Evolutionary conservation across 1,140 invertebrate genomes (phyloP).

Genomic region (Pseudomyrmex dendroicus): DNA sequence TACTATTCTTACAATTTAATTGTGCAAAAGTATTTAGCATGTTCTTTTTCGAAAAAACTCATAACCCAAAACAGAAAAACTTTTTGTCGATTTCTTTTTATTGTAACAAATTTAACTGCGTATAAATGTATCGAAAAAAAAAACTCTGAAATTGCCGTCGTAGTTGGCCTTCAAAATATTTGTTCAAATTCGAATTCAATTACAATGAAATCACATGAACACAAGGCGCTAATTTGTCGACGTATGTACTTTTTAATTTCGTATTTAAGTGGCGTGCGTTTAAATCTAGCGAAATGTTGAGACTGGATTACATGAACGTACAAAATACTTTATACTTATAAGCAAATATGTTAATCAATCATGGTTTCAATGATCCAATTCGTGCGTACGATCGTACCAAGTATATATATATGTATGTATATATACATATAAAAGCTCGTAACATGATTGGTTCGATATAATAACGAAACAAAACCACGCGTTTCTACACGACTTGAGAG

Average conservation of each 20-base stretch:
- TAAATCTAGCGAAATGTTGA: conserved; percentile 67
- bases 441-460: conserved; percentile 29
- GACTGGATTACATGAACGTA: conserved; percentile 78
- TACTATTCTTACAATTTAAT: conserved; percentile 16
- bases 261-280: conserved; percentile 54
- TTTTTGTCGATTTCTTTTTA: conserved; percentile 8
- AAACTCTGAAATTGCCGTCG: no score
- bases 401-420: neutral
- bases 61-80: no score
- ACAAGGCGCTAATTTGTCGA: conserved; percentile 55
- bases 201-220: conserved; percentile 25
- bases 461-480: neutral
- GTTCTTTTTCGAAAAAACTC: neutral
- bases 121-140: no score
- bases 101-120: neutral
- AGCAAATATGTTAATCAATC: conserved; percentile 57
- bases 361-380: conserved; percentile 38
- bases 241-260: conserved; percentile 41
- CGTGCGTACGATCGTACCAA: conserved; percentile 15
- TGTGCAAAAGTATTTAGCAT: neutral
- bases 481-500: neutral
- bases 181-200: neutral
- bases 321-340: conserved; percentile 74
- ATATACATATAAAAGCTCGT: neutral
- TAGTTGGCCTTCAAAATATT: no score